Evolutionary conservation across 2,888 invertebrate species (phyloP).

Genomic region (Latrodectus elegans): DNA sequence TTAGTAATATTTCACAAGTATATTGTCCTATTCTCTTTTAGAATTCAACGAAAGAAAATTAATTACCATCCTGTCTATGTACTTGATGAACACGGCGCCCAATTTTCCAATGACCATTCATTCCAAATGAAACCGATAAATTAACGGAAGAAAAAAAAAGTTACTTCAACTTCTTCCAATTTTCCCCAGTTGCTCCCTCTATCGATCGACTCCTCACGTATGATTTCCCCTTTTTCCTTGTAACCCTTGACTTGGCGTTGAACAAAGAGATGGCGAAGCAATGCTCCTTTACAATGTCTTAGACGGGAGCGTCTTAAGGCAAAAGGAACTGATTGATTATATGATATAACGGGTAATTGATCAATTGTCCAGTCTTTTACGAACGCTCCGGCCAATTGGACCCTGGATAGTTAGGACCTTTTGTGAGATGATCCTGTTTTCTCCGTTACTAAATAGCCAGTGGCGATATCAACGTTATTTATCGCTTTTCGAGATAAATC

Average conservation of each 20-base stretch:
- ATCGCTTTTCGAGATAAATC: slow-evolving; percentile 18
- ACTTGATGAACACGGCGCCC: slow-evolving; percentile 5
- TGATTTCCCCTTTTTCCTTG: slow-evolving; percentile 7
- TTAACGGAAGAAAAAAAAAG: slow-evolving; percentile 15
- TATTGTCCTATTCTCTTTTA: too few relatives aligned
- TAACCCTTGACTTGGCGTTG: slow-evolving; percentile 46
- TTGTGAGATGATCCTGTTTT: slow-evolving; percentile 37
- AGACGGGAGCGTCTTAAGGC: slow-evolving; percentile 27
- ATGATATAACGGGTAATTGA: slow-evolving; percentile 57
- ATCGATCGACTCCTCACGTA: slow-evolving; percentile 3
- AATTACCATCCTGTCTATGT: too few relatives aligned
- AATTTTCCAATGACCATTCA: slow-evolving; percentile 18
- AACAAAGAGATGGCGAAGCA: slow-evolving; percentile 14
- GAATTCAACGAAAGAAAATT: too few relatives aligned
- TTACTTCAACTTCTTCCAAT: slow-evolving; percentile 31
- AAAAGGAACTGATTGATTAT: slow-evolving; percentile 46
- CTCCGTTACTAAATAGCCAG: slow-evolving; percentile 45
- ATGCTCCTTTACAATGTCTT: slow-evolving; percentile 7
- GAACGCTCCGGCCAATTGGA: slow-evolving; percentile 40
- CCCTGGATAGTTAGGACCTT: slow-evolving; percentile 23
- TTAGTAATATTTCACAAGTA: too few relatives aligned
- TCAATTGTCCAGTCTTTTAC: slow-evolving; percentile 49
- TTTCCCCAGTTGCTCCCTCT: slow-evolving; percentile 14
- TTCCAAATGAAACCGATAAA: background rate
- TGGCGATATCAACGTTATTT: slow-evolving; percentile 33